phyloP scores from a whole-genome alignment of 1,140 invertebrate genomes.

The Pantala flavescens region DNA sequence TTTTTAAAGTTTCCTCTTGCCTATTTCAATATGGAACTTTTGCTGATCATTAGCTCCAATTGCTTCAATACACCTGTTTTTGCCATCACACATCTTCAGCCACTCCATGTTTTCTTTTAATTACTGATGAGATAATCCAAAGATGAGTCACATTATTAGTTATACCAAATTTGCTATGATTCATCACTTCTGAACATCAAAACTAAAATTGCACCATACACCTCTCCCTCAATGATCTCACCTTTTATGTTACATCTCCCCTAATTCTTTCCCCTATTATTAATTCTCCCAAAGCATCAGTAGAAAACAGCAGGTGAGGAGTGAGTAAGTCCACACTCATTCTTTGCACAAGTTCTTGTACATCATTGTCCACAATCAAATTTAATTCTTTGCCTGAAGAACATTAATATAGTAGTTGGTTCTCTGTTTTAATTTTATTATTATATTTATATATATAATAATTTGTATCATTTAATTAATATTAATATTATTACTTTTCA shows the following conservation, averaged over 20 bases:
- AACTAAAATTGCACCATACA: conserved; percentile 1
- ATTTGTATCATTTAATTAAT: conserved; percentile 5
- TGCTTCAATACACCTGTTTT: not conserved
- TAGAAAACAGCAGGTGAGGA: not conserved
- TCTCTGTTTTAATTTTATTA: conserved; percentile 11
- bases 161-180: not conserved
- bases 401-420: conserved; percentile 10
- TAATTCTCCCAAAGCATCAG: not conserved
- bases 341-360: not conserved
- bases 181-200: not conserved
- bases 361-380: conserved; percentile 6
- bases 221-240: conserved; percentile 4
- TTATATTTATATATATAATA: conserved; percentile 11
- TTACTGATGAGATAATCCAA: not conserved
- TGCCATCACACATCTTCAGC: not conserved
- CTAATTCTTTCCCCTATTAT: not conserved
- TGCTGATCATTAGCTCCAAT: not conserved
- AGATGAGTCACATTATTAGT: not conserved
- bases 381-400: conserved; percentile 6
- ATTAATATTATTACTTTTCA: conserved; percentile 10
- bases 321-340: conserved; percentile 8
- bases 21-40: not conserved
- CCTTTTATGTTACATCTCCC: not conserved
- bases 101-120: not conserved
- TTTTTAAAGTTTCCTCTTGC: not conserved